A percentile compares a stretch with the other conserved stretches of the same genome.
Evolutionary conservation across 2,797 vertebrate genomes (phyloP).

Genomic region (Siniperca scherzeri): DNA sequence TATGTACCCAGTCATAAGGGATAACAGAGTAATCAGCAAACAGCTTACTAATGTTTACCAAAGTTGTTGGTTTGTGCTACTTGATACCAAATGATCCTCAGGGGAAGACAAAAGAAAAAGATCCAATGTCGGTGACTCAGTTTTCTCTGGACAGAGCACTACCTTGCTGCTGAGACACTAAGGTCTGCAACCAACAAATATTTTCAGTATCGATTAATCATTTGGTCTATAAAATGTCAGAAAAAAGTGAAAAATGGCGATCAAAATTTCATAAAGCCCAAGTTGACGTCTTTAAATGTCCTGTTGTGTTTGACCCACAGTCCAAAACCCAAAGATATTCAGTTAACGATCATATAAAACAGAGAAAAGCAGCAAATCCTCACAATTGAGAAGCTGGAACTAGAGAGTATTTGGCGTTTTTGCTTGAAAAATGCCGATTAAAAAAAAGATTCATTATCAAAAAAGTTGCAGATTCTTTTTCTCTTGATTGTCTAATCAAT

Average conservation of each 20-base stretch:
- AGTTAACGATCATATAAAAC: not conserved
- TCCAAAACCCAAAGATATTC: not conserved
- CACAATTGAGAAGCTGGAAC: not conserved
- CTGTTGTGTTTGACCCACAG: not conserved
- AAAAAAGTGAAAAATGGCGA: not conserved
- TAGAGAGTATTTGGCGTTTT: not conserved
- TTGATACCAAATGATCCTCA: conserved; percentile 11
- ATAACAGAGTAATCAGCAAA: not conserved
- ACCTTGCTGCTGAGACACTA: not conserved
- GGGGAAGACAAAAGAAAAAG: not conserved
- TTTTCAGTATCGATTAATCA: not conserved
- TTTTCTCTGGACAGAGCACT: not conserved
- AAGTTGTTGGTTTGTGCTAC: not conserved
- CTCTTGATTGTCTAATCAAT: not conserved
- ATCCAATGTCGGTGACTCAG: not conserved
- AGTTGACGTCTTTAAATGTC: not conserved
- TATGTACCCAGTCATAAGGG: not conserved
- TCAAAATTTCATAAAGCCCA: not conserved
- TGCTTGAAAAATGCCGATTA: not conserved
- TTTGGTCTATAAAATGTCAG: not conserved
- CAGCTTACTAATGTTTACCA: not conserved
- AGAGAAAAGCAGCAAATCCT: no score
- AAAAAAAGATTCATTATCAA: not conserved
- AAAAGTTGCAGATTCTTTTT: not conserved
- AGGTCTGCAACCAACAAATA: not conserved